Conservation (phyloP, 2,797 vertebrate species). For the Centroberyx gerrardi region DNA sequence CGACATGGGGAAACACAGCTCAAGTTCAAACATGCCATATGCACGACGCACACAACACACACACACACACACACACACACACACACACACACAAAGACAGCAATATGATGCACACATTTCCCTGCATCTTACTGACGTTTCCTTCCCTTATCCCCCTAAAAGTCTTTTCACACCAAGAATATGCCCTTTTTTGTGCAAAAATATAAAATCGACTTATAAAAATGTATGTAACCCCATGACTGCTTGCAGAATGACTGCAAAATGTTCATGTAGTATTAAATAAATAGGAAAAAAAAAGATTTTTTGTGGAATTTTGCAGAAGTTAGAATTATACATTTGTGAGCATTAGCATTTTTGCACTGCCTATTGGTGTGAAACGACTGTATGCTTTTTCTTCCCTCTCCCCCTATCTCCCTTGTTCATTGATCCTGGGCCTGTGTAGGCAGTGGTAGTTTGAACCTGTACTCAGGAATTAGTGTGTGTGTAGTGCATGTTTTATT, state of each 20-base stretch:
- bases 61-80: neutral
- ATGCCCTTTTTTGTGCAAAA: too few species aligned
- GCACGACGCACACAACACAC: neutral
- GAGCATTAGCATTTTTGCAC: constrained; percentile 38
- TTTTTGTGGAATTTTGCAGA: constrained; percentile 11
- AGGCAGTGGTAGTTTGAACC: constrained; percentile 47
- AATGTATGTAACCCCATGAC: neutral
- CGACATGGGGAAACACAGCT: neutral
- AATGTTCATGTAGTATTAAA: neutral
- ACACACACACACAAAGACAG: neutral
- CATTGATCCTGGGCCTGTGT: constrained; percentile 27
- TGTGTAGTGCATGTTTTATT: constrained; percentile 70
- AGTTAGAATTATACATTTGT: constrained; percentile 13
- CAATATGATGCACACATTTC: neutral
- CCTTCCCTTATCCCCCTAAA: neutral
- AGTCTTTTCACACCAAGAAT: neutral
- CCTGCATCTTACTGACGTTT: neutral
- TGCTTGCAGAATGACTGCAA: neutral
- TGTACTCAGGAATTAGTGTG: constrained; percentile 46
- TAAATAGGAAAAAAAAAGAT: neutral
- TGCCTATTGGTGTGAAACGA: neutral
- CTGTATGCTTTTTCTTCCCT: constrained; percentile 19
- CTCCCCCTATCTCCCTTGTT: neutral
- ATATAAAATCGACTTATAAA: neutral
- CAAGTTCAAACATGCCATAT: neutral